Evolutionary conservation across 2,888 invertebrate genomes (phyloP).

Genomic region (Heliconius charithonia): DNA sequence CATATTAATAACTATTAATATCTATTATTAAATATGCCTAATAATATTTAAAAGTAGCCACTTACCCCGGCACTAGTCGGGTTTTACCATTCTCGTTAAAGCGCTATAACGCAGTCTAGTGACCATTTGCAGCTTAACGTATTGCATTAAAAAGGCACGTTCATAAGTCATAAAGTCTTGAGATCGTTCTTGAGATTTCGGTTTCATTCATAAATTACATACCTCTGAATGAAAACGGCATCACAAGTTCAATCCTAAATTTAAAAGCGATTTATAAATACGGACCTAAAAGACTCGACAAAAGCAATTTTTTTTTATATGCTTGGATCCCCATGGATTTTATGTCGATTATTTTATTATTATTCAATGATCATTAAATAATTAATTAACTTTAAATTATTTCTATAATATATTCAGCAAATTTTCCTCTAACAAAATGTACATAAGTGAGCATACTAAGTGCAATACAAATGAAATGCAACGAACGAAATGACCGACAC

Average conservation of each 20-base stretch:
- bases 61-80: not conserved
- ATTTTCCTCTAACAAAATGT: no score
- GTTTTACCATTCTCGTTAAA: conserved; percentile 1
- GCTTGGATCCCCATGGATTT: not conserved
- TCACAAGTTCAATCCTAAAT: no score
- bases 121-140: not conserved
- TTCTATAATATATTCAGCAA: not conserved
- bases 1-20: not conserved
- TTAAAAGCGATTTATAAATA: no score
- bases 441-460: no score
- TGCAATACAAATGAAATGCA: no score
- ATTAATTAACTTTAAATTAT: not conserved
- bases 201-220: no score
- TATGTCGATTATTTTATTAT: not conserved
- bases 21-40: conserved; percentile 1
- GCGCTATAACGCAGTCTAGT: conserved; percentile 11
- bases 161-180: no score
- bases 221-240: no score
- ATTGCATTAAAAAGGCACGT: not conserved
- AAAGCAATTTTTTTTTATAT: conserved; percentile 14
- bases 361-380: not conserved
- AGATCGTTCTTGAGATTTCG: no score
- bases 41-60: not conserved
- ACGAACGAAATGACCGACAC: no score
- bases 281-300: not conserved